A percentile compares a stretch with the other conserved stretches of the same genome.
phyloP scores from a whole-genome alignment of 2,888 invertebrate species.

The Leucozona laternaria region DNA sequence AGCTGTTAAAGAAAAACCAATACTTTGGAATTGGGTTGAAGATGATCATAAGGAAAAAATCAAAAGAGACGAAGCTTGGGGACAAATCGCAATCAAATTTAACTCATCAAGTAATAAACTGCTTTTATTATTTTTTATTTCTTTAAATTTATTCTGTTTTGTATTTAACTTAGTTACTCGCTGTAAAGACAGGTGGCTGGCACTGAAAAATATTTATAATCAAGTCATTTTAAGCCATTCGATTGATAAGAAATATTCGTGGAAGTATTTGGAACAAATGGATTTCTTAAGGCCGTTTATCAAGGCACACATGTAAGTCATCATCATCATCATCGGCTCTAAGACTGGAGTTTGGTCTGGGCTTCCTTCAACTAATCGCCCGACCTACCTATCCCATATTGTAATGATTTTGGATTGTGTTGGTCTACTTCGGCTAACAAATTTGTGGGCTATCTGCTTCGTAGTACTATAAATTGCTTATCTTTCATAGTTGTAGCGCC shows the following conservation, averaged over 20 bases:
- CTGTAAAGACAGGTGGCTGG: neutral
- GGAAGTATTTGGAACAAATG: slow-evolving; percentile 1
- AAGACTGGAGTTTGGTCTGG: no score
- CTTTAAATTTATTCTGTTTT: neutral
- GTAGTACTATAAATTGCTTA: no score
- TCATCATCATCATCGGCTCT: no score
- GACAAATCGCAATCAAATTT: slow-evolving; percentile 8
- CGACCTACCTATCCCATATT: no score
- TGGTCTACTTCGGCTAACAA: no score
- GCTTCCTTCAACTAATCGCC: no score
- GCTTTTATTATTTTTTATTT: neutral
- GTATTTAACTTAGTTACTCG: neutral
- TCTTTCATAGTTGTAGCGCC: no score
- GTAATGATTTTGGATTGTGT: no score
- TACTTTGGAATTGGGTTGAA: slow-evolving; percentile 15
- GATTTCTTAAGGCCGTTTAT: slow-evolving; percentile 7
- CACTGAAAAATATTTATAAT: neutral
- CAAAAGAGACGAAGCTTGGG: neutral
- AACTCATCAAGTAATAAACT: neutral
- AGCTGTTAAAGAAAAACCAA: neutral
- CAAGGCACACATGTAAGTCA: neutral
- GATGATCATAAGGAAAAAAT: neutral
- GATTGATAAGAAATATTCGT: neutral
- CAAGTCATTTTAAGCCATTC: neutral
- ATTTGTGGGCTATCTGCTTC: no score